A percentile compares a stretch with the other conserved stretches of the same genome.
phyloP scores from a whole-genome alignment of 1,140 invertebrate genomes.

The Caenorhabditis tropicalis region DNA sequence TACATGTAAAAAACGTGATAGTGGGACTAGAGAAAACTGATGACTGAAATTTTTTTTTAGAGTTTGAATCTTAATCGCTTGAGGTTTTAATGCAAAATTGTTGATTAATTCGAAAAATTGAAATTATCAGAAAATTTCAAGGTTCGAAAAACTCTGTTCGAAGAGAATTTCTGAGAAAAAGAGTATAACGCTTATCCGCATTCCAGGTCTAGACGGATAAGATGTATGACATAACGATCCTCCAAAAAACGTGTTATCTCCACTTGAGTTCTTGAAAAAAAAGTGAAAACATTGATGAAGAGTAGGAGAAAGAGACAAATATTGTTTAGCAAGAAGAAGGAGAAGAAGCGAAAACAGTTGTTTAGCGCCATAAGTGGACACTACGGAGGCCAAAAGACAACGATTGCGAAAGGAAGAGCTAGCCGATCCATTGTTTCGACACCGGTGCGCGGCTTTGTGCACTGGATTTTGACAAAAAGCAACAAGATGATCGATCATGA shows the following conservation, averaged over 20 bases:
- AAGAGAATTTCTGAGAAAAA: background rate
- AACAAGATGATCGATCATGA: conserved; percentile 34
- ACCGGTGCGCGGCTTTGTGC: conserved; percentile 31
- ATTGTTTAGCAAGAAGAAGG: conserved; percentile 28
- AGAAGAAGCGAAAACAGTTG: conserved; percentile 40
- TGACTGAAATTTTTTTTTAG: too few species aligned
- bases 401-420: background rate
- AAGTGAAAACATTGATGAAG: conserved; percentile 39
- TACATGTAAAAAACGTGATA: too few species aligned
- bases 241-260: conserved; percentile 42
- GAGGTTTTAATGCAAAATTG: too few species aligned
- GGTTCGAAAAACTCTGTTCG: too few species aligned
- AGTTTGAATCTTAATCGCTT: too few species aligned
- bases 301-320: conserved; percentile 17
- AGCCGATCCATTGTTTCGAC: conserved; percentile 35
- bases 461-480: conserved; percentile 39
- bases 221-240: conserved; percentile 26
- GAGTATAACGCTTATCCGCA: background rate
- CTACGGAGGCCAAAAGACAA: conserved; percentile 39
- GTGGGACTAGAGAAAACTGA: too few species aligned
- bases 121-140: background rate
- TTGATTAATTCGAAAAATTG: too few species aligned
- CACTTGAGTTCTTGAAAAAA: conserved; percentile 36
- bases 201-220: background rate
- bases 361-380: conserved; percentile 41